Evolutionary conservation across 2,113 vertebrate species (phyloP).

Genomic region (Limanda limanda): DNA sequence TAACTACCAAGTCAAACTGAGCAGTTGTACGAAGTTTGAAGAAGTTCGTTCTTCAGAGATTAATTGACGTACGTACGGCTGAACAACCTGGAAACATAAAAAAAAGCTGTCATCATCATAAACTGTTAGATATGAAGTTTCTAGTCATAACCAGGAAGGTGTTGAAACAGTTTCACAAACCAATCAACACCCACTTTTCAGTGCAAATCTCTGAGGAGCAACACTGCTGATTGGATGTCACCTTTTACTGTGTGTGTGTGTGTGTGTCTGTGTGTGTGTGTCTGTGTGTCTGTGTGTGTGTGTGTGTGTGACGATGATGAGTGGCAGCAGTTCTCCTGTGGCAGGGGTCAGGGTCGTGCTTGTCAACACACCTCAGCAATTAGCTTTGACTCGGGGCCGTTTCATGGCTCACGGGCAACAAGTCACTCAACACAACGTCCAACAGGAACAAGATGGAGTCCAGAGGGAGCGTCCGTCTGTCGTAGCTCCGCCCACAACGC

Average conservation of each 20-base stretch:
- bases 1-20: no score
- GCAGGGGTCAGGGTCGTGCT: conserved; percentile 41
- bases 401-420: conserved; percentile 13
- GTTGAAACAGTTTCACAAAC: background rate
- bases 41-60: no score
- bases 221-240: conserved; percentile 44
- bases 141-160: background rate
- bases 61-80: no score
- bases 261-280: conserved; percentile 15
- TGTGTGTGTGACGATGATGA: background rate
- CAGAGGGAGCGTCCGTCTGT: no score
- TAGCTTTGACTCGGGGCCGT: conserved; percentile 36
- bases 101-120: no score
- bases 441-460: background rate
- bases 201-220: background rate
- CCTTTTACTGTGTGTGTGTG: conserved; percentile 7
- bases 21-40: no score
- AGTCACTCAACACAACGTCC: conserved; percentile 11
- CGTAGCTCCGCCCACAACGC: no score
- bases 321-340: conserved; percentile 1
- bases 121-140: background rate
- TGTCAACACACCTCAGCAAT: conserved; percentile 55
- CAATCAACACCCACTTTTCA: conserved; percentile 38
- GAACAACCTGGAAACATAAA: no score
- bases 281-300: conserved; percentile 16